Evolutionary conservation across 2,113 vertebrate genomes (phyloP).

Genomic region (Zapornia atra): DNA sequence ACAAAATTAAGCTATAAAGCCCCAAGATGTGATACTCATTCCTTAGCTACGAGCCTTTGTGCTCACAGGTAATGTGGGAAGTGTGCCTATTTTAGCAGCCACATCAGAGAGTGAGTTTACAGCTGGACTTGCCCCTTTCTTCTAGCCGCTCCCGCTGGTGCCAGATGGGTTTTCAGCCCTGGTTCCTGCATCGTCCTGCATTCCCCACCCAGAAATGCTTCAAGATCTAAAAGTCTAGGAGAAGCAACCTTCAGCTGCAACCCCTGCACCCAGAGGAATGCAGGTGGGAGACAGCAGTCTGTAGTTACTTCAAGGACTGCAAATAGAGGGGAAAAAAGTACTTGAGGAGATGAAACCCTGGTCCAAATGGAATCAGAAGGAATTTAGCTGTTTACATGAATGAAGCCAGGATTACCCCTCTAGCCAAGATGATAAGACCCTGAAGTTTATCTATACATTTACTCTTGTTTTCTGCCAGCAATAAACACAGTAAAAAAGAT

Average conservation of each 20-base stretch:
- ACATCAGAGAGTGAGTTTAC: neutral
- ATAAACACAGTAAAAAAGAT: slow-evolving; percentile 55
- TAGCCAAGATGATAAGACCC: slow-evolving; percentile 27
- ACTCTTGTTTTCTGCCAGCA: slow-evolving; percentile 67
- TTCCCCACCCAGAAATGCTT: neutral
- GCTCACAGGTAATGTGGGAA: neutral
- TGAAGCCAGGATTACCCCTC: slow-evolving; percentile 28
- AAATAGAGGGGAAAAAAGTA: slow-evolving; percentile 1
- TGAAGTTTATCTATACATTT: slow-evolving; percentile 60
- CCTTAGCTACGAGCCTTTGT: neutral
- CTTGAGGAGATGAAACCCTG: slow-evolving; percentile 2
- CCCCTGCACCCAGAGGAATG: neutral
- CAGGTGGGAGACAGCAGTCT: slow-evolving; percentile 32
- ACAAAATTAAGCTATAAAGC: neutral
- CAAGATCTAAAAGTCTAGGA: neutral
- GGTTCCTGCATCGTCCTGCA: neutral
- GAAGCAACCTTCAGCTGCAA: neutral
- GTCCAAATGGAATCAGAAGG: slow-evolving; percentile 48
- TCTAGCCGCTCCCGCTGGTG: neutral
- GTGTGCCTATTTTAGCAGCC: neutral
- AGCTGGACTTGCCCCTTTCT: neutral
- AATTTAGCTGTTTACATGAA: slow-evolving; percentile 63
- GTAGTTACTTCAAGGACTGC: slow-evolving; percentile 56
- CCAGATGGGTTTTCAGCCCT: neutral
- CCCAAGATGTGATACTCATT: neutral